These are phyloP conservation scores for Piaya cayana DNA, from an alignment of 2,113 vertebrate genomes.

Conservation along the genomic window DNA sequence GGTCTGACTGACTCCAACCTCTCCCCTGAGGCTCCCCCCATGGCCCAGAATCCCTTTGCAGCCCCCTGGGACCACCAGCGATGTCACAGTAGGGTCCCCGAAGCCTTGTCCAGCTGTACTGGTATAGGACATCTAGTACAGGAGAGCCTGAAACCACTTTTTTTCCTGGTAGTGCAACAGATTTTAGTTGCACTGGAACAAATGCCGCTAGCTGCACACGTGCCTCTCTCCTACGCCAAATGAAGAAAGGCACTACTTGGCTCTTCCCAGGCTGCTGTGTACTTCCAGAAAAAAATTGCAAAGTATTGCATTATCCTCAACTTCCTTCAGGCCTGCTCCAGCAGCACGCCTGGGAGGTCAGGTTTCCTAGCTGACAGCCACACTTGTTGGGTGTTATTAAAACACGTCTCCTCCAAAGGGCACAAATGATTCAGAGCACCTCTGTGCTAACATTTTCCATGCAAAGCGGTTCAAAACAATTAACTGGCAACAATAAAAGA, in stretches of 20 bases:
- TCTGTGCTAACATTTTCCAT: constrained; percentile 18
- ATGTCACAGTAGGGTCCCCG: not conserved
- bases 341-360: not conserved
- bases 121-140: not conserved
- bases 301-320: constrained; percentile 1
- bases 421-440: not conserved
- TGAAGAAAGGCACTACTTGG: not conserved
- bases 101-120: not conserved
- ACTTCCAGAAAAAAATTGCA: constrained; percentile 20
- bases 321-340: not conserved
- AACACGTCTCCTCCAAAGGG: not conserved
- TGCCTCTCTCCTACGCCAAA: not conserved
- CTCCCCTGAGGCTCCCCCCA: not conserved
- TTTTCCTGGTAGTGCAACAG: not conserved
- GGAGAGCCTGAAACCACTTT: not conserved
- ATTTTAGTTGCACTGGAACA: not conserved
- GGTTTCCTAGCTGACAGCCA: not conserved
- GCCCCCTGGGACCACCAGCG: not conserved
- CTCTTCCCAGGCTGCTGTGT: not conserved
- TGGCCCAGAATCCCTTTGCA: rapidly evolving
- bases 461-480: not conserved
- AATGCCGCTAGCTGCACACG: not conserved
- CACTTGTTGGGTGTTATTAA: not conserved
- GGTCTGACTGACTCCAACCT: not conserved
- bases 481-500: not conserved